These are phyloP conservation scores for Druon quercuslanigerum DNA, from an alignment of 1,140 invertebrate species.

Conservation along the genomic window DNA sequence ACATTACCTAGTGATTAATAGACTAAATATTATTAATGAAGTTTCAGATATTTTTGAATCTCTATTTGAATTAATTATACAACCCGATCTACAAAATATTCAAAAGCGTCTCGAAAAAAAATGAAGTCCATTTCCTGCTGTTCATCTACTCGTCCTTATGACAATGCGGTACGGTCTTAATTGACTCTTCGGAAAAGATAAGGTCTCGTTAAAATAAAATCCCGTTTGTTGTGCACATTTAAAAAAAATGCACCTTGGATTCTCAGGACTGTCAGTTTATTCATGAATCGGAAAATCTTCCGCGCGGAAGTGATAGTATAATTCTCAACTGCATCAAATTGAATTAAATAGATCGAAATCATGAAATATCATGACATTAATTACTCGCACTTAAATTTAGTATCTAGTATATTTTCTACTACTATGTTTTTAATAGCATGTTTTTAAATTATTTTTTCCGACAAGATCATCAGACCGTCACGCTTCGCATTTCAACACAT, in stretches of 20 bases:
- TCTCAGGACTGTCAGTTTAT: constrained; percentile 1
- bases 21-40: too few species aligned
- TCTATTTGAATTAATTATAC: not conserved
- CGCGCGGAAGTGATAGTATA: not conserved
- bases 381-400: too few species aligned
- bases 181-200: constrained; percentile 3
- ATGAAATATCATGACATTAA: not conserved
- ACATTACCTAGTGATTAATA: too few species aligned
- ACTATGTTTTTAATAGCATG: too few species aligned
- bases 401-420: too few species aligned
- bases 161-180: constrained; percentile 5
- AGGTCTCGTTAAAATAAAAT: constrained; percentile 7
- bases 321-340: not conserved
- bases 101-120: not conserved
- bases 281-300: not conserved
- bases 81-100: not conserved
- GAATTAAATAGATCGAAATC: not conserved
- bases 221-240: not conserved
- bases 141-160: not conserved
- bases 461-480: too few species aligned
- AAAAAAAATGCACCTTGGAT: not conserved
- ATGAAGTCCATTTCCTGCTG: constrained; percentile 1
- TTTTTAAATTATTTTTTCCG: too few species aligned
- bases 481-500: too few species aligned
- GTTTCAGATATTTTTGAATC: too few species aligned